Base-by-base conservation (phyloP, 2,113 vertebrate genomes). In the Eleginops maclovinus region DNA sequence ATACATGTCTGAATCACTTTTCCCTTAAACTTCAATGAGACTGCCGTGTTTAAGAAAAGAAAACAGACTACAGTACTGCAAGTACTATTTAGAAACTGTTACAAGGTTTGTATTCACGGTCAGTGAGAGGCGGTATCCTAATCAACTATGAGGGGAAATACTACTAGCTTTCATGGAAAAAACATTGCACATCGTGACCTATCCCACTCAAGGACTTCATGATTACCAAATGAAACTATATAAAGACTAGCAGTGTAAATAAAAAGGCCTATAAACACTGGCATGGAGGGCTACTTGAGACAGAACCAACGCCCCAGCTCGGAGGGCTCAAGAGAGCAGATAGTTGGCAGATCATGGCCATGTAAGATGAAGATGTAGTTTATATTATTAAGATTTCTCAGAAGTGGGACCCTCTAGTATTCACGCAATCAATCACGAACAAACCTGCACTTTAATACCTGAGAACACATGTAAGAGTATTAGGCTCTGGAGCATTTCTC, bases 231-330 rank as follows among this genome's bases (percentile, higher is more conserved):
- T 72, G 12, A 77, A 79, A 78, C 83, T 86, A 89, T 88, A 82
- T 89, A 55, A 3, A 46, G 85, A 80, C 69, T 14, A 46, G 41
- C 65, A 26, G 71, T 26, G 81, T 73, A 81, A 90, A 87, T 89
- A 81, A 79, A 79, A 88, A 76, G 61, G 17, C 81, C 69, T 73
- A 86, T 92, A 85, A 93, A 91, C 65, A 78, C 84, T 41, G 83
- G 79, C 75, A 88, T 77, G 85, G 78, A 67, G 73, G 65, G 89
- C 72, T 51, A 88, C 82, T 90, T 86, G 87, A 91, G 90, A 89
- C 59, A 70, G 68, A 75, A 86, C 74, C 89, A 72, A 63, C 67
- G 58, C 90, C 85, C 91, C 49, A 40, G 60, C 53, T 49, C 55
- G 2, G 66, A 70, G 13, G 2, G 53, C 66, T 73, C 65, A 60